phyloP scores from a whole-genome alignment of 2,888 invertebrate species.

The Galerucella nymphaeae region DNA sequence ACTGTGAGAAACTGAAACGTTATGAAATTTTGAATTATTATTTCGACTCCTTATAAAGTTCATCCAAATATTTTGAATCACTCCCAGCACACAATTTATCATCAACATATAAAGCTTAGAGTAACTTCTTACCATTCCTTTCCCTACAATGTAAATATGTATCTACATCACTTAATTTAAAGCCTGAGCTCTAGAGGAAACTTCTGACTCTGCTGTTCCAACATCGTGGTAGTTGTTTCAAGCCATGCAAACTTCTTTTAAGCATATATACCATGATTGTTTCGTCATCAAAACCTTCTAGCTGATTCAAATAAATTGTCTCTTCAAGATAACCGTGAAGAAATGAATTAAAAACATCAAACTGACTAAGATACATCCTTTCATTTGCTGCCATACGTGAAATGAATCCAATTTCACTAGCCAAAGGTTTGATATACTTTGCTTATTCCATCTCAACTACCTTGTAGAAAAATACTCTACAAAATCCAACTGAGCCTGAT shows the following conservation, averaged over 20 bases:
- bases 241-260: no score
- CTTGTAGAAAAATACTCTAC: no score
- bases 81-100: conserved; percentile 22
- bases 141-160: not conserved
- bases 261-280: no score
- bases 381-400: conserved; percentile 45
- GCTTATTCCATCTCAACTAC: no score
- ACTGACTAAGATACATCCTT: conserved; percentile 49
- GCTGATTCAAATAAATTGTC: conserved; percentile 44
- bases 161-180: conserved; percentile 18
- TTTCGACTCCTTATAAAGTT: not conserved
- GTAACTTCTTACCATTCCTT: not conserved
- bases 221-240: no score
- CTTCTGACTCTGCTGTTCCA: no score
- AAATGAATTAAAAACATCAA: conserved; percentile 51
- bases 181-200: not conserved
- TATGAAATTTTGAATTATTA: conserved; percentile 10
- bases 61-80: not conserved
- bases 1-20: conserved; percentile 19
- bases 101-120: conserved; percentile 10
- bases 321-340: conserved; percentile 35
- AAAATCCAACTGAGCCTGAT: no score
- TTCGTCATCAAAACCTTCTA: conserved; percentile 17
- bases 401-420: conserved; percentile 42
- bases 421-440: no score